Evolutionary conservation across 2,113 vertebrate genomes (phyloP).

Genomic region (Nesogale talazaci): DNA sequence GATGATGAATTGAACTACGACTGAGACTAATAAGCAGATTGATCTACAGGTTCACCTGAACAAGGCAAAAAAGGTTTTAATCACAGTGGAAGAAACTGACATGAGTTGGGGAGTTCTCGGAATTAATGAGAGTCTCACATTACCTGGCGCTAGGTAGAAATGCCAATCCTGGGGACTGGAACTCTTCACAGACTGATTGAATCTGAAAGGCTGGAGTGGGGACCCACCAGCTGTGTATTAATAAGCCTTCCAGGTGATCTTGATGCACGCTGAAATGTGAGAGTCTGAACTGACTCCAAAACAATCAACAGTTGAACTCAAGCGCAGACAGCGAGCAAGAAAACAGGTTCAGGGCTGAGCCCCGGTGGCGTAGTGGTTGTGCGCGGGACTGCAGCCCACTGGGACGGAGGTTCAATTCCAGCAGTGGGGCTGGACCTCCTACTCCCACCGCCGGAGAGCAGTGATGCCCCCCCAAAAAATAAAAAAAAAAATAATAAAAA

Average conservation of each 20-base stretch:
- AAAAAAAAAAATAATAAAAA: too few species aligned
- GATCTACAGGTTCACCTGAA: not conserved
- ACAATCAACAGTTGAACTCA: not conserved
- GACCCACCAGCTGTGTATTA: not conserved
- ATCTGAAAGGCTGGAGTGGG: not conserved
- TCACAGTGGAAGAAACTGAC: not conserved
- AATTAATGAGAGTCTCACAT: not conserved
- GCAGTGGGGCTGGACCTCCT: too few species aligned
- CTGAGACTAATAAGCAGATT: not conserved
- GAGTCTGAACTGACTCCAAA: not conserved
- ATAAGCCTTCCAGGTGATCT: not conserved
- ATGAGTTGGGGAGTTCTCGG: not conserved
- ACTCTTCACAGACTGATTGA: not conserved
- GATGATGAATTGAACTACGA: not conserved
- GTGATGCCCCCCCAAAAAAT: too few species aligned
- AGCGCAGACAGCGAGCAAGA: not conserved
- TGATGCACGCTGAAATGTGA: not conserved
- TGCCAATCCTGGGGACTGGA: not conserved
- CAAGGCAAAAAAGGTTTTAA: not conserved
- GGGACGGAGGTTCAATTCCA: too few species aligned
- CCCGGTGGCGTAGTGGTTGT: too few species aligned
- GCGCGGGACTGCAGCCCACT: too few species aligned
- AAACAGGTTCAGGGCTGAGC: not conserved
- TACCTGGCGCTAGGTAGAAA: not conserved
- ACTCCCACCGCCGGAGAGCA: too few species aligned